Percentiles rank a stretch among this genome's conserved stretches.
These are phyloP conservation scores for Ciconia boyciana DNA, from an alignment of 2,113 vertebrate genomes.

Conservation along the genomic window DNA sequence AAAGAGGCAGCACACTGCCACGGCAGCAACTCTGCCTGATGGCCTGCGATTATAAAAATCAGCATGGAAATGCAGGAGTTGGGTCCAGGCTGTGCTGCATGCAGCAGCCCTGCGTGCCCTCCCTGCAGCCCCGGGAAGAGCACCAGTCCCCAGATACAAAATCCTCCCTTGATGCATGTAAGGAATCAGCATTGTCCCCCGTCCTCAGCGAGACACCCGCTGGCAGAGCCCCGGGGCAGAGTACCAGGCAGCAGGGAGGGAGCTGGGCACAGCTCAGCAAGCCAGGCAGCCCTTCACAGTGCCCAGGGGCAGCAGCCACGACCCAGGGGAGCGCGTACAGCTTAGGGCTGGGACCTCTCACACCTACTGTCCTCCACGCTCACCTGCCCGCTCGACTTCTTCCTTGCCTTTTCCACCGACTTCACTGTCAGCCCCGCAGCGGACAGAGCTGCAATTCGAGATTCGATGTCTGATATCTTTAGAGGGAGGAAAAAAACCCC, in stretches of 20 bases:
- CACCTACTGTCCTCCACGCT: not conserved
- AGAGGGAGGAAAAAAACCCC: not conserved
- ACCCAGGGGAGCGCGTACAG: accelerated
- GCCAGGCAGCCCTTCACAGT: not conserved
- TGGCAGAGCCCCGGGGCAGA: not conserved
- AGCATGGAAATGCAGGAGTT: not conserved
- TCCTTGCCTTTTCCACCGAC: conserved; percentile 67
- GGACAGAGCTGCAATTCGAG: conserved; percentile 86
- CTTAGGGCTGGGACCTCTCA: not conserved
- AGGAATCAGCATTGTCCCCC: not conserved
- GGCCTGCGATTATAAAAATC: not conserved
- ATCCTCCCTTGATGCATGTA: not conserved
- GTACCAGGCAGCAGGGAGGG: not conserved
- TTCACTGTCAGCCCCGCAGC: conserved; percentile 77
- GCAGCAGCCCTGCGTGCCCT: not conserved
- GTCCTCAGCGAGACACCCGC: not conserved
- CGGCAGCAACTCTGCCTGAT: not conserved
- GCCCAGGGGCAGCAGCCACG: not conserved
- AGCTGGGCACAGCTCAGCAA: not conserved
- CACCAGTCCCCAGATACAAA: not conserved
- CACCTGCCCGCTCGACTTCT: conserved; percentile 70
- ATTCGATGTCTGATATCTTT: conserved; percentile 88
- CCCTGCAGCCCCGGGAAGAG: not conserved
- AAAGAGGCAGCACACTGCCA: not conserved
- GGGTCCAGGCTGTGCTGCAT: not conserved